These are phyloP conservation scores for Drosophila dives DNA, from an alignment of 2,888 invertebrate genomes.

Conservation along the genomic window DNA sequence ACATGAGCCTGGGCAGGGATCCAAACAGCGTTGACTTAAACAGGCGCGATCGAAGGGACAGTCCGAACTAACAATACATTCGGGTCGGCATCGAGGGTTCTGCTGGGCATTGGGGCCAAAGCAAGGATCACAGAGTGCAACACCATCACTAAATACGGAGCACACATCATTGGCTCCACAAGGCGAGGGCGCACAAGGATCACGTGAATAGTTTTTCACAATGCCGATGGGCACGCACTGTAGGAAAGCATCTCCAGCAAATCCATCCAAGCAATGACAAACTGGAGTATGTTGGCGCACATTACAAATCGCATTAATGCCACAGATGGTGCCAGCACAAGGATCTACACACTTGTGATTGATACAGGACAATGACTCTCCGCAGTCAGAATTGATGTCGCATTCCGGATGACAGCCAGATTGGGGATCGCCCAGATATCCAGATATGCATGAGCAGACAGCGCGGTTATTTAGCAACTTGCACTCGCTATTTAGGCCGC, in stretches of 20 bases:
- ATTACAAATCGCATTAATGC: slow-evolving; percentile 91
- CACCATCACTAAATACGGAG: slow-evolving; percentile 89
- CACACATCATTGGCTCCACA: slow-evolving; percentile 90
- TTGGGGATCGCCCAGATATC: slow-evolving; percentile 92
- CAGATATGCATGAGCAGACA: slow-evolving; percentile 91
- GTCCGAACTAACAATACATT: slow-evolving; percentile 92
- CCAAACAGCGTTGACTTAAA: slow-evolving; percentile 89
- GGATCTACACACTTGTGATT: slow-evolving; percentile 91
- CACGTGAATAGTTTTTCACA: slow-evolving; percentile 87
- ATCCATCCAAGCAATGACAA: slow-evolving; percentile 91
- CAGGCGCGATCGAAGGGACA: slow-evolving; percentile 92
- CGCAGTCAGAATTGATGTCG: slow-evolving; percentile 93
- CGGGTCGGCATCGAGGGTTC: slow-evolving; percentile 91
- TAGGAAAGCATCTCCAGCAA: slow-evolving; percentile 92
- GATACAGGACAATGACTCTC: slow-evolving; percentile 90
- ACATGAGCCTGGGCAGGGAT: slow-evolving; percentile 93
- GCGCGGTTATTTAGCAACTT: slow-evolving; percentile 89
- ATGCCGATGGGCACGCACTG: slow-evolving; percentile 88
- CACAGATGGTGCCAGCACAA: slow-evolving; percentile 91
- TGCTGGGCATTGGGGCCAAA: slow-evolving; percentile 88
- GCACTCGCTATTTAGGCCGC: slow-evolving; percentile 92
- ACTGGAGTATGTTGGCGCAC: slow-evolving; percentile 93
- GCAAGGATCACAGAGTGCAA: slow-evolving; percentile 93
- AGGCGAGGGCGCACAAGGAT: slow-evolving; percentile 92
- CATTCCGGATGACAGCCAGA: slow-evolving; percentile 92